Evolutionary conservation across 2,888 invertebrate species (phyloP), one percentile per base, ranked within the genome.

Genomic region (Opisthograptis luteolata): DNA sequence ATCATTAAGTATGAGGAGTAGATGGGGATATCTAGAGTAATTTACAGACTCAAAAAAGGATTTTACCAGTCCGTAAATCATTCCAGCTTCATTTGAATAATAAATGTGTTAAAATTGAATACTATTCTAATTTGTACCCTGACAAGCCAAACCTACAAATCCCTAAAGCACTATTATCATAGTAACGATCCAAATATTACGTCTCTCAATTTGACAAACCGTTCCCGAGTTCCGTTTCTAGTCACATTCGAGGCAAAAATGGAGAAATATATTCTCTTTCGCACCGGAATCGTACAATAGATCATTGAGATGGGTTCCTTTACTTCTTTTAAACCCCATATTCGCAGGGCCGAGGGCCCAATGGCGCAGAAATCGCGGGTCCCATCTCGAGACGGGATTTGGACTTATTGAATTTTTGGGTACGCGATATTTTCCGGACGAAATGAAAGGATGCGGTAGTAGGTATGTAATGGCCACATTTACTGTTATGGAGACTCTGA

Each of bases 261-360:
- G 55, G 41, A 58, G 56, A 74, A 75, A 79, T 78, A 80, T 81
- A 82, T 80, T 78, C 79, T 77, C 74, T 78, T 75, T 75, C 64
- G 58, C 56, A 60, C 69, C 66, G 49, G 58, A 62, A 66, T 70
- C 66, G 60, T 64, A 76, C 78, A 74, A 83, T 83, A 78, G 74
- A 78, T 80, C 78, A 76, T 65, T 62, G 64, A 52, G 66, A 70
- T 68, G 66, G 50, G 71, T 62, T 60, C 58, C 67, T 48, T 40
- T 49, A 28, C 43, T 43, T 49, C 49, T 43, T 65, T 55, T 66
- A 51, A 67, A 62, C 55, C 67, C 70, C 66, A 76, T 72, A 68
- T 71, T 66, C 64, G 60, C 45, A 69, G 67, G 44, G 40, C 44
- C 44, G 40, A 40, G 35, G 8, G 73, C 72, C 81, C 80, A 81